phyloP scores from a whole-genome alignment of 2,797 vertebrate genomes.

The Sarcoramphus papa region DNA sequence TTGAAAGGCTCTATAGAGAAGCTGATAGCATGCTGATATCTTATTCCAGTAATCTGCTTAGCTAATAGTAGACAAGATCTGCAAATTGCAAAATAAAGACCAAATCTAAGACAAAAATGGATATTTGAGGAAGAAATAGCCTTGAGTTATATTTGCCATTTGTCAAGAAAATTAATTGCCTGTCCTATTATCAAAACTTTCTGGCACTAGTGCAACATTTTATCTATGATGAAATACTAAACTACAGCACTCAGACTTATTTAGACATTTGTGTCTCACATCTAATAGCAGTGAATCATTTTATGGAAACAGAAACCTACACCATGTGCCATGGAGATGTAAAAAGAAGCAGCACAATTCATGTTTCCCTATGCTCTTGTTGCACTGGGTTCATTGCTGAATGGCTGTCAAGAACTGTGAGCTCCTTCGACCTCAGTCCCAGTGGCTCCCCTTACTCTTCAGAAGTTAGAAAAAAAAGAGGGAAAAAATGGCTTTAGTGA shows the following conservation, averaged over 20 bases:
- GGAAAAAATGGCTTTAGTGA: background rate
- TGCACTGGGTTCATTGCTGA: background rate
- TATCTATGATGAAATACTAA: background rate
- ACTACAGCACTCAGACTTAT: background rate
- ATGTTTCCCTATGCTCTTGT: background rate
- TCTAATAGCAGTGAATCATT: background rate
- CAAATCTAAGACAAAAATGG: background rate
- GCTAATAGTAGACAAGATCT: background rate
- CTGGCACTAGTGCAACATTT: background rate
- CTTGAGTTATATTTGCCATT: background rate
- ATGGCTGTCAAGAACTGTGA: background rate
- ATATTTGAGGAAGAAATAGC: background rate
- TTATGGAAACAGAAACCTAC: background rate
- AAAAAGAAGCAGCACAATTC: background rate
- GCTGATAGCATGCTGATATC: background rate
- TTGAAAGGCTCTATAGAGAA: background rate
- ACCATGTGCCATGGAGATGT: background rate
- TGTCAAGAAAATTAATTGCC: background rate
- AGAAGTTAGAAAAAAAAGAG: background rate
- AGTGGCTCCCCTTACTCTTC: background rate
- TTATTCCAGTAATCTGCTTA: background rate
- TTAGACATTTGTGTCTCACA: background rate
- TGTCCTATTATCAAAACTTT: background rate
- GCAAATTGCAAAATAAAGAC: background rate
- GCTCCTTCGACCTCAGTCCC: background rate